Evolutionary conservation across 2,888 invertebrate genomes (phyloP).

Genomic region (Drosophila quasianomalipes): DNA sequence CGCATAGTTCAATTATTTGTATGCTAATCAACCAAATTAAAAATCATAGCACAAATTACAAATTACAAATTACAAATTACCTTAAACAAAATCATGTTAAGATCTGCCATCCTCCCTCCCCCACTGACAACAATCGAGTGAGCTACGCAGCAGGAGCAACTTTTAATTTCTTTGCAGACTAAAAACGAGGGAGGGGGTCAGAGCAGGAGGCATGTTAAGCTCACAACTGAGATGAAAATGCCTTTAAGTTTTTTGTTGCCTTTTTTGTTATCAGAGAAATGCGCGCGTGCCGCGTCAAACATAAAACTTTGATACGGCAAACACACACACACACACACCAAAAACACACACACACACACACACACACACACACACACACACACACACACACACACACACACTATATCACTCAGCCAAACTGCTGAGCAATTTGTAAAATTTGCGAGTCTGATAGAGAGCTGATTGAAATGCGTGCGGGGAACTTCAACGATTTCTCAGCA

Average conservation of each 20-base stretch:
- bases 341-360: neutral
- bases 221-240: constrained; percentile 30
- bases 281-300: constrained; percentile 47
- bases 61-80: neutral
- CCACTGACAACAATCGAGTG: neutral
- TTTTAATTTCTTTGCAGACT: constrained; percentile 49
- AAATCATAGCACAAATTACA: constrained; percentile 13
- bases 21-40: constrained; percentile 48
- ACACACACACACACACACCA: constrained; percentile 6
- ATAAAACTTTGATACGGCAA: constrained; percentile 45
- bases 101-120: neutral
- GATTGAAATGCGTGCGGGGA: constrained; percentile 35
- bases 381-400: neutral
- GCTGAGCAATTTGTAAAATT: constrained; percentile 59
- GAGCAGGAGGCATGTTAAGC: constrained; percentile 11
- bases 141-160: constrained; percentile 30
- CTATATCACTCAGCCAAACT: constrained; percentile 34
- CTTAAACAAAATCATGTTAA: constrained; percentile 9
- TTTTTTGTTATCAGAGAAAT: constrained; percentile 47
- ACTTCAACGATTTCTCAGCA: neutral
- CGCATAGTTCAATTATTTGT: constrained; percentile 21
- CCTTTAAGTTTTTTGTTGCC: constrained; percentile 21
- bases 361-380: constrained; percentile 6
- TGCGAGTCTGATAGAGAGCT: constrained; percentile 40
- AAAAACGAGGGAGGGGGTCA: neutral